phyloP scores from a whole-genome alignment of 53 echinoderm and acorn worm species.

The Echinometra lucunter region DNA sequence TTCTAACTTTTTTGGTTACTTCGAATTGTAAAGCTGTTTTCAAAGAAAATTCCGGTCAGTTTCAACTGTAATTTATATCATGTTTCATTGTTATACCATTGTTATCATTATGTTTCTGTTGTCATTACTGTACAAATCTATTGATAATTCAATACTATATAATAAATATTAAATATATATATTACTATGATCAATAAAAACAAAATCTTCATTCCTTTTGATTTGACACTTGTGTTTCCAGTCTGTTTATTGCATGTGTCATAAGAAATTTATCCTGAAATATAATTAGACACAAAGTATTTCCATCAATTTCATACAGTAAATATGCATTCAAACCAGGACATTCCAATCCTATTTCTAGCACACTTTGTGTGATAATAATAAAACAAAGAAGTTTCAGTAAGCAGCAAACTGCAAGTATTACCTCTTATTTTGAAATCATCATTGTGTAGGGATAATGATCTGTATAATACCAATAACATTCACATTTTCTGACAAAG shows the following conservation, averaged over 20 bases:
- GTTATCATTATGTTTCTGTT: constrained; percentile 42
- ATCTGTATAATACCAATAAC: neutral
- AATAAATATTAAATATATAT: constrained; percentile 60
- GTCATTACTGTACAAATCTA: constrained; percentile 60
- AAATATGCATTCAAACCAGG: neutral
- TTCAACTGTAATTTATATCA: constrained; percentile 49
- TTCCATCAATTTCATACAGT: neutral
- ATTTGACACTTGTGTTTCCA: constrained; percentile 21
- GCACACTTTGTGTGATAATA: no score
- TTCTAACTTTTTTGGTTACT: constrained; percentile 55
- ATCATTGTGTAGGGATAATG: neutral
- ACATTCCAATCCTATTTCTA: no score
- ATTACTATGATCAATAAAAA: constrained; percentile 68
- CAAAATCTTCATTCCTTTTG: constrained; percentile 65
- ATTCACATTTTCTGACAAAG: no score
- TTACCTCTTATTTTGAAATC: no score
- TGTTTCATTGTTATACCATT: constrained; percentile 45
- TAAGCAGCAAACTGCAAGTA: no score
- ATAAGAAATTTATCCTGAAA: neutral
- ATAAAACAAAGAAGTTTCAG: no score
- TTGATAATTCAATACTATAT: constrained; percentile 68
- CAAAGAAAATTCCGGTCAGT: constrained; percentile 40
- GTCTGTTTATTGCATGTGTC: constrained; percentile 6
- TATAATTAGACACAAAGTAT: neutral
- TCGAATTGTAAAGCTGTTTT: constrained; percentile 41